Percentiles rank a stretch among this genome's conserved stretches.
Conservation (phyloP, 2,797 vertebrate species). For the Anguilla obscura region DNA sequence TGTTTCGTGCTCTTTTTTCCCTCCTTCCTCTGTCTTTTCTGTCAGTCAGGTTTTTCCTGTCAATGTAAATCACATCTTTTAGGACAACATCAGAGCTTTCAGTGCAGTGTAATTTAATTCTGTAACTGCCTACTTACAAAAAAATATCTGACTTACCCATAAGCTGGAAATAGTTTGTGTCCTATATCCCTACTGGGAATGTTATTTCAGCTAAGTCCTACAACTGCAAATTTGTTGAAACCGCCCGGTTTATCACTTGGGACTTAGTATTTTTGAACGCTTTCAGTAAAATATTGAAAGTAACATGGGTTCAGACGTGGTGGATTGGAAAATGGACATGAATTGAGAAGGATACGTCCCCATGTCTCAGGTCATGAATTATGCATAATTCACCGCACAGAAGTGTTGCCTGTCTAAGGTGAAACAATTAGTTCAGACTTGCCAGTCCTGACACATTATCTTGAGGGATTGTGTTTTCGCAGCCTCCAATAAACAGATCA, state of each 20-base stretch:
- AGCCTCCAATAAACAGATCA: background rate
- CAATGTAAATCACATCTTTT: background rate
- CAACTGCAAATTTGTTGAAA: background rate
- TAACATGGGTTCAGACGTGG: background rate
- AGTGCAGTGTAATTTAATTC: background rate
- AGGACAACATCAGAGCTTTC: background rate
- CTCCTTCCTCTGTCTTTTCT: background rate
- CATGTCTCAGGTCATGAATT: background rate
- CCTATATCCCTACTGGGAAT: background rate
- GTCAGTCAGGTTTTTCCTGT: background rate
- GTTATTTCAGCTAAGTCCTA: background rate
- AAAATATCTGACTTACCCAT: background rate
- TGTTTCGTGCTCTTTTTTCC: background rate
- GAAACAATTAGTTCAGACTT: background rate
- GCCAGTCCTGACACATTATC: background rate
- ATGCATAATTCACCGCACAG: background rate
- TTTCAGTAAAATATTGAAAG: background rate
- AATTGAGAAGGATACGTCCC: background rate
- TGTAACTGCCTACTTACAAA: background rate
- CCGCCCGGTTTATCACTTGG: background rate
- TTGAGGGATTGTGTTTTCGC: background rate
- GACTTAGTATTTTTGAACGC: background rate
- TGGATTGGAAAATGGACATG: background rate
- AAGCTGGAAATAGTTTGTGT: background rate
- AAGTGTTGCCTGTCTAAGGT: background rate